Conservation (phyloP, 23 tunicate species). For the Halocynthia aurantium region DNA sequence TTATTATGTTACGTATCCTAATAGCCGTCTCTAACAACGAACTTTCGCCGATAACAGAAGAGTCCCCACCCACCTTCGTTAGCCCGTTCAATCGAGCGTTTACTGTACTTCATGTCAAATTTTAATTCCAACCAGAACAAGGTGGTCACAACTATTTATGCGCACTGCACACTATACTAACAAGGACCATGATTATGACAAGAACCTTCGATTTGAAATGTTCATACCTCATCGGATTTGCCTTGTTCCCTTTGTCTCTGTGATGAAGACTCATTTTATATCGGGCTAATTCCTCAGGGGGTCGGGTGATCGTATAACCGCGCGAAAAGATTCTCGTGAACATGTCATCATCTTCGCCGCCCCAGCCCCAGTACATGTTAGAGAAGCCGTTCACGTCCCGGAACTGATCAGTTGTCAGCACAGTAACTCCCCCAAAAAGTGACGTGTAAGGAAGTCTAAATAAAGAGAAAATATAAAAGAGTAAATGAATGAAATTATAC, state of each 20-base stretch:
- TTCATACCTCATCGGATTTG: conserved; percentile 47
- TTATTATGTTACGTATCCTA: too few species aligned
- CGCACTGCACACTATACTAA: too few species aligned
- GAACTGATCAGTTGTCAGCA: conserved; percentile 45
- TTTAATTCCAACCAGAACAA: too few species aligned
- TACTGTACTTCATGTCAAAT: too few species aligned
- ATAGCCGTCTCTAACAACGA: too few species aligned
- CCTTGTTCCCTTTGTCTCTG: conserved; percentile 59
- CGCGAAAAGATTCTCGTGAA: conserved; percentile 42
- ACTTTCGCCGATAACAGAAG: too few species aligned
- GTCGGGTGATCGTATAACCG: conserved; percentile 60
- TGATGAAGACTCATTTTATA: conserved; percentile 69
- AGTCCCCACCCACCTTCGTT: too few species aligned
- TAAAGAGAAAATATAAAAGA: background rate
- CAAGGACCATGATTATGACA: too few species aligned
- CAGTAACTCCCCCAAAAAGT: conserved; percentile 74
- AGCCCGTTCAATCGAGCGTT: too few species aligned
- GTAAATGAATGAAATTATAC: background rate
- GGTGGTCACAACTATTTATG: too few species aligned
- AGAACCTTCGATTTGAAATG: background rate
- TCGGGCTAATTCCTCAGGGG: conserved; percentile 57
- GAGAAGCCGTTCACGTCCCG: conserved; percentile 74
- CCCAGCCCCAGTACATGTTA: conserved; percentile 95
- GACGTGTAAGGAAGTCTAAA: conserved; percentile 63
- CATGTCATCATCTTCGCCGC: conserved; percentile 89